Base-by-base conservation (phyloP, 1,140 invertebrate genomes). In the Cyrtorhinus lividipennis region DNA sequence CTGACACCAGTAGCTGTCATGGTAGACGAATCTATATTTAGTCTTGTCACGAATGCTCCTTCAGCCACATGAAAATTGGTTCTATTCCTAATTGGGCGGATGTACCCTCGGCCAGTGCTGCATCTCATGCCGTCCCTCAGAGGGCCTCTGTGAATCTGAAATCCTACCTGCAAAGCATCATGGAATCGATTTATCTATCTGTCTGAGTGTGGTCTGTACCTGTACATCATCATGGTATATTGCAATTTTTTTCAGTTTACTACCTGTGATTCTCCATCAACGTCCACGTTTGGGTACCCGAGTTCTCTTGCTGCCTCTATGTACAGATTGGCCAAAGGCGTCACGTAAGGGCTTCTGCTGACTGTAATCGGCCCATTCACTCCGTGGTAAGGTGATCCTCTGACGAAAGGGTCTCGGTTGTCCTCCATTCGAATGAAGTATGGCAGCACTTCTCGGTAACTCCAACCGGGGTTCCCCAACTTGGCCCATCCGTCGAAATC, bases 31-130 rank as follows among this genome's bases (percentile, higher is more conserved):
- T 88, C 81, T 22, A 88, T 83, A 1, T 83, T 69, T 20, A 92
- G 73, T 65, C 82, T 83, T 0, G 82, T 82, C 0, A 79, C 88
- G 62, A 90, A 83, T 0, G 90, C 78, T 82, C 84, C 80, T 64
- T 90, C 82, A 10, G 89, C 79, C 1, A 92, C 80, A 68, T 90
- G 86, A 0, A 95, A 75, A 70, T 95, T 95, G 10, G 72, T 61
- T 30, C 59, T 13, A 44, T 45, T 61, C 15, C 86, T 76, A 0
- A 90, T 81, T 0, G 91, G 90, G 56, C 87, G 74, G 0, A 95
- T 74, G 70, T 93, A 95, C 0, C 87, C 91, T 71, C 90, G 90
- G 0, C 89, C 83, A 0, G 91, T 91, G 56, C 86, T 91, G 73
- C 92, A 95, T 38, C 92, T 78, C 15, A 83, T 83, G 0, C 91